Evolutionary conservation across 1,140 invertebrate species (phyloP).

Genomic region (Drosophila ficusphila): DNA sequence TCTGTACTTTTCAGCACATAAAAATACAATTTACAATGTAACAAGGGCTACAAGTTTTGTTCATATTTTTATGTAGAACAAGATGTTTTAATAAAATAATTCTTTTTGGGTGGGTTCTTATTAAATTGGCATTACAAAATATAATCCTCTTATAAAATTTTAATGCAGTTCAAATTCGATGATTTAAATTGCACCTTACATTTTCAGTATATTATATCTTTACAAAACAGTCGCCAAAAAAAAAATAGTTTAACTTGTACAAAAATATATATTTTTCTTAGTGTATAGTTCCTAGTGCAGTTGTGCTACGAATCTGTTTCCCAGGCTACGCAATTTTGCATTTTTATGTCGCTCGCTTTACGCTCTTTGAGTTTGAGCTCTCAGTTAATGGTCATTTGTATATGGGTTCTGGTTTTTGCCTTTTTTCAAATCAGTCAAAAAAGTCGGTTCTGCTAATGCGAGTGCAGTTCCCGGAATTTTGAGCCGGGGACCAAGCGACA

Average conservation of each 20-base stretch:
- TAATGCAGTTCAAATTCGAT: too few species aligned
- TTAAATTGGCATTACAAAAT: too few species aligned
- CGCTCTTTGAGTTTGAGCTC: slow-evolving; percentile 37
- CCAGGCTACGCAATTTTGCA: slow-evolving; percentile 51
- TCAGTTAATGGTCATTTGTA: slow-evolving; percentile 60
- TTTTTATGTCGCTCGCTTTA: slow-evolving; percentile 59
- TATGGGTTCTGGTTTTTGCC: slow-evolving; percentile 45
- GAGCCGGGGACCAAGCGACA: slow-evolving; percentile 55
- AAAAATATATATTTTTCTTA: neutral
- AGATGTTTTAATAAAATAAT: too few species aligned
- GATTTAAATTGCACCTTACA: too few species aligned
- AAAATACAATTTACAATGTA: neutral
- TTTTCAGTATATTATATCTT: neutral
- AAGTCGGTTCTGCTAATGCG: slow-evolving; percentile 42
- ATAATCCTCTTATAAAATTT: too few species aligned
- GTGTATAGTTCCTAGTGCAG: slow-evolving; percentile 18
- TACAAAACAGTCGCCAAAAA: too few species aligned
- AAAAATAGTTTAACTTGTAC: too few species aligned
- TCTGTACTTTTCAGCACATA: neutral
- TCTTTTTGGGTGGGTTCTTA: too few species aligned
- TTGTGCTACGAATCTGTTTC: slow-evolving; percentile 41
- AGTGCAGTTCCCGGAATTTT: slow-evolving; percentile 67
- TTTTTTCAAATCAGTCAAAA: slow-evolving; percentile 67
- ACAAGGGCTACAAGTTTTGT: too few species aligned
- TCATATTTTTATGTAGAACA: too few species aligned